Evolutionary conservation across 2,888 invertebrate species (phyloP).

Genomic region (Drosophila robusta): DNA sequence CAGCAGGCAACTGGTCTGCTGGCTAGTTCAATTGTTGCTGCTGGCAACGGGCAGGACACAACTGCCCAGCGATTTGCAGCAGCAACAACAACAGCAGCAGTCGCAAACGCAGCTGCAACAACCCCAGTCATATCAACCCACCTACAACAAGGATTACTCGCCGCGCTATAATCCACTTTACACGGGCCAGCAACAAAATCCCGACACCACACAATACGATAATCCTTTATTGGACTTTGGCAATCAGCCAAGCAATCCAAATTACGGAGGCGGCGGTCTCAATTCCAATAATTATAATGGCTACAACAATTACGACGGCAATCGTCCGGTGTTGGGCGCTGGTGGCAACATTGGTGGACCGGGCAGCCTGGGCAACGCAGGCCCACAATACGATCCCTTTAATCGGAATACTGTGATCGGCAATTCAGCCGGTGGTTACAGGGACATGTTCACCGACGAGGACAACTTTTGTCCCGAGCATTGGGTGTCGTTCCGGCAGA

Average conservation of each 20-base stretch:
- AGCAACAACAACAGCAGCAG: conserved; percentile 37
- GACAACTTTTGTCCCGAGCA: conserved; percentile 90
- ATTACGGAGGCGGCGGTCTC: conserved; percentile 35
- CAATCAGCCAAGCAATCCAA: conserved; percentile 57
- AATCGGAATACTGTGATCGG: conserved; percentile 65
- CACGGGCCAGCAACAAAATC: conserved; percentile 69
- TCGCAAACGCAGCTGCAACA: conserved; percentile 38
- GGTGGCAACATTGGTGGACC: conserved; percentile 47
- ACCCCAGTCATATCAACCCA: conserved; percentile 73
- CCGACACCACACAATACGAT: conserved; percentile 73
- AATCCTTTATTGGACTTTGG: conserved; percentile 76
- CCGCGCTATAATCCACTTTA: conserved; percentile 83
- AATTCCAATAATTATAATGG: conserved; percentile 58
- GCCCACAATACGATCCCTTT: conserved; percentile 79
- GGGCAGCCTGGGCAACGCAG: conserved; percentile 45
- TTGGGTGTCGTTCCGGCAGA: conserved; percentile 93
- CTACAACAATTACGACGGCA: conserved; percentile 46
- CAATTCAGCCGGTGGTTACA: conserved; percentile 53
- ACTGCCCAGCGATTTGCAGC: conserved; percentile 39
- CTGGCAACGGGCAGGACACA: conserved; percentile 46
- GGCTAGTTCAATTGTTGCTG: conserved; percentile 37
- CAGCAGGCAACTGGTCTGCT: conserved; percentile 15
- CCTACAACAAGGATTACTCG: conserved; percentile 80
- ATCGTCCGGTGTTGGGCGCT: conserved; percentile 43
- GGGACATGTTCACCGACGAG: conserved; percentile 81